Base-by-base conservation (phyloP, 2,113 vertebrate genomes). In the Mystacornis crossleyi region DNA sequence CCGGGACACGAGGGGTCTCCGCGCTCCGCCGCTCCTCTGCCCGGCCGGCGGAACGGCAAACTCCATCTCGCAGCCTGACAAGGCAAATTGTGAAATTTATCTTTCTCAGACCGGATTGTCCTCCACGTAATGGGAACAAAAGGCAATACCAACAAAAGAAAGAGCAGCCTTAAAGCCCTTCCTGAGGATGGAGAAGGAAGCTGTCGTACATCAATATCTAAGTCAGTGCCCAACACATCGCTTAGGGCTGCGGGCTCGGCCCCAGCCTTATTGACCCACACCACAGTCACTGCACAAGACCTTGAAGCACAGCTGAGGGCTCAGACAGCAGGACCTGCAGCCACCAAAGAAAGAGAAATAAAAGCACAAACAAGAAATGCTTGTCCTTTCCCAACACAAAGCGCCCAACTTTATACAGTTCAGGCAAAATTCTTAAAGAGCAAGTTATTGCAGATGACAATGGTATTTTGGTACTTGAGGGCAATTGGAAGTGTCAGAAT, bases 51-150 rank as follows among this genome's bases (percentile, higher is more conserved):
- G 12, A 82, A 93, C 45, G 0, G 74, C 67, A 78, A 97, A 93
- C 92, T 96, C 90, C 84, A 97, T 95, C 95, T 93, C 86, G 0
- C 40, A 38, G 92, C n/a, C 7, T 97, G 97, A 97, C 97, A 97
- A 38, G 96, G 78, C 90, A 97, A 97, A 97, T 94, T 38, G 96
- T 67, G 92, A 86, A 62, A 97, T 97, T 95, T 90, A 90, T 94
- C 96, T 95, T 69, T 85, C 93, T 93, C 61, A 74, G 75, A 14
- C 61, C 40, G 79, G 77, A 81, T 34, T 69, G 86, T 90, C 80
- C 73, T 96, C 73, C 5, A 3, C 9, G 54, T 94, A 96, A 97
- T 42, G 42, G 65, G 64, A 96, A 96, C 65, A 93, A 93, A 86
- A 87, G 77, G 85, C 86, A 86, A 67, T 54, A 73, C 65, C 50